Conservation (phyloP, 2,113 vertebrate genomes). For the Tragelaphus scriptus region DNA sequence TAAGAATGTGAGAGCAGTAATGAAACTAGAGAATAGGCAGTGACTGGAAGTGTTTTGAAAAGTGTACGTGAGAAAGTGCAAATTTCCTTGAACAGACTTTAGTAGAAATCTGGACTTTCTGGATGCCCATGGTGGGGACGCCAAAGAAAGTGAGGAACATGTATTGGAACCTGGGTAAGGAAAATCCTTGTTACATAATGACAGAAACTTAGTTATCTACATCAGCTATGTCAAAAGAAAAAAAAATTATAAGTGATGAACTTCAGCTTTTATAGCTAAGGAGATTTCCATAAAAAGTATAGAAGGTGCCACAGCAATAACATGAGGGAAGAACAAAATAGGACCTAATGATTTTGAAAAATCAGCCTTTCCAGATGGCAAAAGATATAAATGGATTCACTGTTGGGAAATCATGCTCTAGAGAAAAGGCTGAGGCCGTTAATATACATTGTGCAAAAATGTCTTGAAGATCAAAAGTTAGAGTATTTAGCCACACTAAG, state of each 20-base stretch:
- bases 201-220: background rate
- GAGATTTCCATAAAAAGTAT: background rate
- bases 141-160: background rate
- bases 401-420: background rate
- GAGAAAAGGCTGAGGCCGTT: background rate
- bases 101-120: background rate
- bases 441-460: background rate
- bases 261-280: background rate
- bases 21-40: background rate
- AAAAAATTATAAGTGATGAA: background rate
- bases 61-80: background rate
- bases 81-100: background rate
- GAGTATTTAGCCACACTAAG: background rate
- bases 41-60: conserved; percentile 12
- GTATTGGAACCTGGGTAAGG: background rate
- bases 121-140: background rate
- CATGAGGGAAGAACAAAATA: background rate
- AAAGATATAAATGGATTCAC: background rate
- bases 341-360: background rate
- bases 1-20: background rate
- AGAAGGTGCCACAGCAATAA: background rate
- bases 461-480: background rate
- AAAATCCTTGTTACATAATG: background rate
- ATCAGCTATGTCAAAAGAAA: background rate
- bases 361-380: background rate